Evolutionary conservation across 1,140 invertebrate species (phyloP).

Genomic region (Drosophila miranda): DNA sequence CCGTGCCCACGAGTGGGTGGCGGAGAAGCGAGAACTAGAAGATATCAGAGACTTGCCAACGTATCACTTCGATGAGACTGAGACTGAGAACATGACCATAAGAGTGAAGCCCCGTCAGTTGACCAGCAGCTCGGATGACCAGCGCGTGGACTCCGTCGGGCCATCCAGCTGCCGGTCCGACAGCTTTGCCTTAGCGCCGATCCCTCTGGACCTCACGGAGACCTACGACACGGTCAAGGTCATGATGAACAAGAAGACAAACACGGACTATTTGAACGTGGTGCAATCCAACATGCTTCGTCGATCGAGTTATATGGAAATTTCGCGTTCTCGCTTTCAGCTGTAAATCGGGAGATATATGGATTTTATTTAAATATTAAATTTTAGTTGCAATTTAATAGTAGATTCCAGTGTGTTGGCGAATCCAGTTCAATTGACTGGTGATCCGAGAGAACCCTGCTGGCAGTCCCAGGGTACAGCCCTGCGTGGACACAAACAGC

Average conservation of each 20-base stretch:
- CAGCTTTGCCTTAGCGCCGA: conserved; percentile 18
- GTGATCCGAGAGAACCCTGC: conserved; percentile 54
- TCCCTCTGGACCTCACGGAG: conserved; percentile 18
- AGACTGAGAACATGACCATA: too few relatives aligned
- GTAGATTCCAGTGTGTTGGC: conserved; percentile 33
- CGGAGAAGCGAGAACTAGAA: background rate
- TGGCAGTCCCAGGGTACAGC: conserved; percentile 50
- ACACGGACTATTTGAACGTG: conserved; percentile 34
- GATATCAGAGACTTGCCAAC: background rate
- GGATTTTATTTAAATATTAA: background rate
- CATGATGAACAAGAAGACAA: conserved; percentile 29
- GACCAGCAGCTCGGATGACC: conserved; percentile 52
- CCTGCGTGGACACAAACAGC: conserved; percentile 34
- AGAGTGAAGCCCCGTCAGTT: background rate
- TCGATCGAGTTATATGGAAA: conserved; percentile 51
- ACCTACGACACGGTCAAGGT: conserved; percentile 17
- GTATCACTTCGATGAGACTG: too few relatives aligned
- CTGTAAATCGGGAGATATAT: conserved; percentile 20
- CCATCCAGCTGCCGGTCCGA: conserved; percentile 21
- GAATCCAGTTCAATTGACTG: conserved; percentile 49
- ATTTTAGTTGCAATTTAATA: conserved; percentile 23
- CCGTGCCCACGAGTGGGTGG: conserved; percentile 12
- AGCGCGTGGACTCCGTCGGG: conserved; percentile 19
- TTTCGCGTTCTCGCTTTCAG: conserved; percentile 46
- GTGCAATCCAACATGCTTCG: conserved; percentile 65